Percentiles rank a stretch among this genome's conserved stretches.
Evolutionary conservation across 2,113 vertebrate species (phyloP).

Genomic region (Oryzias javanicus): DNA sequence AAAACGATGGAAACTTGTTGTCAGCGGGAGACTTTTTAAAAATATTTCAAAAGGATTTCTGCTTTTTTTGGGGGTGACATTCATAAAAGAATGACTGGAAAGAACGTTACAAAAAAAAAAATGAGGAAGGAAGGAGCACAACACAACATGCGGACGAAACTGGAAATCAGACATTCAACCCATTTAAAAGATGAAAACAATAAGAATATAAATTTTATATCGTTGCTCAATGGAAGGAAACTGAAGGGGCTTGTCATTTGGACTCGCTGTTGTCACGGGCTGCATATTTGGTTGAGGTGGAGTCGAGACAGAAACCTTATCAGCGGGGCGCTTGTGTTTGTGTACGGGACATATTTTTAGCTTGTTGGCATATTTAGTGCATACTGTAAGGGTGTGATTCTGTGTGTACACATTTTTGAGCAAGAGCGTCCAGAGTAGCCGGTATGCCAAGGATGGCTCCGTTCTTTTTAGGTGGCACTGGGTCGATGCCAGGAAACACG

Average conservation of each 20-base stretch:
- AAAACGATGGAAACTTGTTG: background rate
- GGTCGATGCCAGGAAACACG: constrained; percentile 13
- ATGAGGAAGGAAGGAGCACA: constrained; percentile 27
- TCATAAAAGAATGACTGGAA: constrained; percentile 16
- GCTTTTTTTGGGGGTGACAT: constrained; percentile 42
- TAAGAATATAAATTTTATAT: background rate
- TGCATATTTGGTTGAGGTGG: constrained; percentile 43
- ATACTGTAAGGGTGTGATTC: constrained; percentile 15
- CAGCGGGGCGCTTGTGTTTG: constrained; percentile 34
- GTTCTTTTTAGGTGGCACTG: constrained; percentile 24
- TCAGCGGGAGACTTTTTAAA: constrained; percentile 8
- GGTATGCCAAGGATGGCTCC: constrained; percentile 47
- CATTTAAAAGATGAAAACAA: background rate
- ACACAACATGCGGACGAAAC: constrained; percentile 3
- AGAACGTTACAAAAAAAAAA: background rate
- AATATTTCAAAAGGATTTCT: constrained; percentile 38
- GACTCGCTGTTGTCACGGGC: constrained; percentile 23
- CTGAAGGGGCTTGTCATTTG: constrained; percentile 10
- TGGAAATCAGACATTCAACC: background rate
- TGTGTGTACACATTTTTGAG: constrained; percentile 11
- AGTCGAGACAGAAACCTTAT: constrained; percentile 50
- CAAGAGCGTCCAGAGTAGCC: constrained; percentile 40
- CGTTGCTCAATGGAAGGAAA: constrained; percentile 13
- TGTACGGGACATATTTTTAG: constrained; percentile 19
- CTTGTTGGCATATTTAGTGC: constrained; percentile 33